phyloP scores from a whole-genome alignment of 2,113 vertebrate genomes.

The Sminthopsis crassicaudata region DNA sequence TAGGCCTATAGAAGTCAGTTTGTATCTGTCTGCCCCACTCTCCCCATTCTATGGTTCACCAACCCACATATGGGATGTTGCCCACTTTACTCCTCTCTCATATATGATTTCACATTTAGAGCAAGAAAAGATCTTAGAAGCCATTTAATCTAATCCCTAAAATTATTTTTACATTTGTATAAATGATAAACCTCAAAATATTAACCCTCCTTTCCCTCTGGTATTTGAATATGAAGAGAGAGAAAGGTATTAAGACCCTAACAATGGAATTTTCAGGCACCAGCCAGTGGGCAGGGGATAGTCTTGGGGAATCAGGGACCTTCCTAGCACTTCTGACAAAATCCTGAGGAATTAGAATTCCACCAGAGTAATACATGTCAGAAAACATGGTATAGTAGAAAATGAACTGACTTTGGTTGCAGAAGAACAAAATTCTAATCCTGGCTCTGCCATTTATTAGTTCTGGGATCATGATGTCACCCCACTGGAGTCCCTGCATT shows the following conservation, averaged over 20 bases:
- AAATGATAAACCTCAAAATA: background rate
- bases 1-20: background rate
- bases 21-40: background rate
- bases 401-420: background rate
- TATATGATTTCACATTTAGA: background rate
- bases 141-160: background rate
- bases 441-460: background rate
- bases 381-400: background rate
- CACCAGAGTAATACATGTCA: background rate
- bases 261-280: background rate
- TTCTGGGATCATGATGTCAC: background rate
- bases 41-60: background rate
- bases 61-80: background rate
- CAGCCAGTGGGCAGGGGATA: background rate
- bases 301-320: background rate
- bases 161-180: background rate
- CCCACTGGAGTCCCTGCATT: background rate
- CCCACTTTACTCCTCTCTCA: background rate
- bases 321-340: background rate
- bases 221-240: background rate
- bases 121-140: background rate
- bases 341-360: background rate
- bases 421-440: constrained; percentile 20
- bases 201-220: background rate
- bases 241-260: background rate